Evolutionary conservation across 2,113 vertebrate genomes (phyloP).

Genomic region (Motacilla alba): DNA sequence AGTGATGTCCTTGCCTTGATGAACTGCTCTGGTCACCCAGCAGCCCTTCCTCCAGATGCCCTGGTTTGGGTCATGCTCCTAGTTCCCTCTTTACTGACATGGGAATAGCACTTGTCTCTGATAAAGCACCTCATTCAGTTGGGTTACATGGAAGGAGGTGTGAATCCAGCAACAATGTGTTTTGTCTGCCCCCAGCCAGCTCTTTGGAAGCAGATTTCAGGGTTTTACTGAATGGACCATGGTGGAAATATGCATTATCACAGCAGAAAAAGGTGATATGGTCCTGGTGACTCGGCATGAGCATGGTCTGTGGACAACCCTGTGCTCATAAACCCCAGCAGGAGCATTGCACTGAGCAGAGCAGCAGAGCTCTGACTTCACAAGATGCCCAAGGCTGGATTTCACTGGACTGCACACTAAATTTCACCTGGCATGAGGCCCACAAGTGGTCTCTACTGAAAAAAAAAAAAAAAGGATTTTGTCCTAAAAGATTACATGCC

Average conservation of each 20-base stretch:
- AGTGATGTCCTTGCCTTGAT: not conserved
- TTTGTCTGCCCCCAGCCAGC: not conserved
- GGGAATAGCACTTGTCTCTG: not conserved
- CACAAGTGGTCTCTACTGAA: not conserved
- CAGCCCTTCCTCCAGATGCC: fast-evolving
- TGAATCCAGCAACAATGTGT: not conserved
- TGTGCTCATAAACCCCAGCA: not conserved
- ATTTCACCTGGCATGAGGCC: not conserved
- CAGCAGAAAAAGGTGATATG: not conserved
- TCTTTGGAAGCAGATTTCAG: not conserved
- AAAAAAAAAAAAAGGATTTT: conserved; percentile 26
- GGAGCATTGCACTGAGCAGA: not conserved
- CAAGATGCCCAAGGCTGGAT: not conserved
- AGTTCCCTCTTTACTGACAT: not conserved
- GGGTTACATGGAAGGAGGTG: not conserved
- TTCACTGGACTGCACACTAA: not conserved
- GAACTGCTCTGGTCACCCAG: not conserved
- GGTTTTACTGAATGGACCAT: not conserved
- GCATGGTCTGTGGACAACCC: fast-evolving
- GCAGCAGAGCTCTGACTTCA: not conserved
- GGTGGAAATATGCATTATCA: not conserved
- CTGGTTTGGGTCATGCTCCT: not conserved
- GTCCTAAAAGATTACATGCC: conserved; percentile 11
- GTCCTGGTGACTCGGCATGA: not conserved
- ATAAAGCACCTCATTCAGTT: not conserved